Conservation (phyloP, 2,797 vertebrate species). For the Capromys pilorides region DNA sequence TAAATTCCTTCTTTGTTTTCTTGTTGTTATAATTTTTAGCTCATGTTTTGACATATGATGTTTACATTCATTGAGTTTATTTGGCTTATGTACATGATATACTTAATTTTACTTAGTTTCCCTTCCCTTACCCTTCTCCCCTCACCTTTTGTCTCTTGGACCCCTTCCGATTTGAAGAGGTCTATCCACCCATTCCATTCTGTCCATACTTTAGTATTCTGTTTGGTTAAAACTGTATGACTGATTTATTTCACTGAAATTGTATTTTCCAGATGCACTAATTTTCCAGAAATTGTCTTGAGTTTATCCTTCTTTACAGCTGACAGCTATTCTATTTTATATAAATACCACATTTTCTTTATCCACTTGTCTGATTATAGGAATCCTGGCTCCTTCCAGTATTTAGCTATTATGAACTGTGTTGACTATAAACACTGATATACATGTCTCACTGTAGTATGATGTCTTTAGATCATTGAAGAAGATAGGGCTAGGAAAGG, state of each 20-base stretch:
- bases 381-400: not conserved
- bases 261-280: not conserved
- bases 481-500: not conserved
- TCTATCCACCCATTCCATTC: not conserved
- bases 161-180: not conserved
- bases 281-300: not conserved
- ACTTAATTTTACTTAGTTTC: not conserved
- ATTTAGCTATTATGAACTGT: not conserved
- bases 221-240: not conserved
- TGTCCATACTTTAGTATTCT: not conserved
- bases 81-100: not conserved
- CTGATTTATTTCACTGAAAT: not conserved
- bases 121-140: not conserved
- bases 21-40: not conserved
- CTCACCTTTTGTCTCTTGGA: not conserved
- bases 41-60: not conserved
- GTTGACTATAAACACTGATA: not conserved
- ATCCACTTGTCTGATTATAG: not conserved
- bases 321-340: not conserved
- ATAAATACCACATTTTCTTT: not conserved
- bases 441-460: not conserved
- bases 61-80: not conserved
- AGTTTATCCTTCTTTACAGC: not conserved
- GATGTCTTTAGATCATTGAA: not conserved
- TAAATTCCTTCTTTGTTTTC: not conserved